These are phyloP conservation scores for Onthophagus taurus DNA, from an alignment of 1,140 invertebrate genomes.

Conservation along the genomic window DNA sequence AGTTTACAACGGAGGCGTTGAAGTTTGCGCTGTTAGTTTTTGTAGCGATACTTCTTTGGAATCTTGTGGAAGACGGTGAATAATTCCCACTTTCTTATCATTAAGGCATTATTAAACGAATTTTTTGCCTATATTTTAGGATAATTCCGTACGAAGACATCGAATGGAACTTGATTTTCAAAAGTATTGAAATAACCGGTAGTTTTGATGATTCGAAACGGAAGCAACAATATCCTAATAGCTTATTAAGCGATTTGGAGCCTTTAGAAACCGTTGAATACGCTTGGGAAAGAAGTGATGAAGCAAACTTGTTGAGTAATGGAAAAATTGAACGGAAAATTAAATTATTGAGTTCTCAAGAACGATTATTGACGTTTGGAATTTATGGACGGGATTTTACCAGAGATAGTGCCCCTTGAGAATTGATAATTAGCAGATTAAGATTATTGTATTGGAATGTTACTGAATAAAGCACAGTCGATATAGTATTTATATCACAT, in stretches of 20 bases:
- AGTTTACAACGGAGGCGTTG: slow-evolving; percentile 36
- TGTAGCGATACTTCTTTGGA: slow-evolving; percentile 38
- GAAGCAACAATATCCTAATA: not conserved
- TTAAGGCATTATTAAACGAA: not conserved
- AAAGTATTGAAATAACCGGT: not conserved
- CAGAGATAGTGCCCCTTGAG: not conserved
- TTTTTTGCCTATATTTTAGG: too few relatives aligned
- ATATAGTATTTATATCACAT: too few relatives aligned
- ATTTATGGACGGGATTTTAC: slow-evolving; percentile 9
- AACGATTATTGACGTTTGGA: slow-evolving; percentile 1
- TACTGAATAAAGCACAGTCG: too few relatives aligned
- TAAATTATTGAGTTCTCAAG: not conserved
- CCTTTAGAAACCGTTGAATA: not conserved
- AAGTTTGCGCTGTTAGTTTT: slow-evolving; percentile 42
- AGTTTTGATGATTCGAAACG: not conserved
- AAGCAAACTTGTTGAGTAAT: not conserved
- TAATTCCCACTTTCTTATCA: not conserved
- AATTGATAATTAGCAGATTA: too few relatives aligned
- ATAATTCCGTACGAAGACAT: not conserved
- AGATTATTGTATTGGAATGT: too few relatives aligned
- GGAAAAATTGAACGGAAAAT: not conserved
- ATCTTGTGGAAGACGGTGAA: slow-evolving; percentile 30
- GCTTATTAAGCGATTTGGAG: slow-evolving; percentile 1
- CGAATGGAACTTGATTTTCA: not conserved
- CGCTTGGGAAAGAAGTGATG: not conserved